Base-by-base conservation (phyloP, 2,888 invertebrate genomes). In the Mongoloraphidia duomilia region DNA sequence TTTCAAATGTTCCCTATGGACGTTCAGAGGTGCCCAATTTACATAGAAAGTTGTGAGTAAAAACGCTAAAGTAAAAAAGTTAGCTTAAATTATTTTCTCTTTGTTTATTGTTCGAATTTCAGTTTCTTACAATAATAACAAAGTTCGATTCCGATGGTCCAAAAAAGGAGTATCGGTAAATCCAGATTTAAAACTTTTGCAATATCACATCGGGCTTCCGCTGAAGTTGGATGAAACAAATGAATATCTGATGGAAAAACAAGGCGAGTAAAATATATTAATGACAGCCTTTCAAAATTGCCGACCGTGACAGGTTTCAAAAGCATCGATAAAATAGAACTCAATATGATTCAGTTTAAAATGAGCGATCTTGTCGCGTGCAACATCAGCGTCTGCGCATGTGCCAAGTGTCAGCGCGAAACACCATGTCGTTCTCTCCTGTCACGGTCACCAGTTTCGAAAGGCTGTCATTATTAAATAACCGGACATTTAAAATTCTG, bases 1-100 rank as follows among this genome's bases (percentile, higher is more conserved):
- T 88, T 88, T 63, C 83, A 84, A 63, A 76, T 85, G 46, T 89
- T 88, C 62, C 88, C 88, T 26, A 84, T 87, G 82, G 88, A 89
- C 63, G 84, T 86, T 58, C 88, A 88, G 73, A 79, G 82, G 36
- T 88, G 88, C 61, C 85, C 86, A 9, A 81, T 88, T 60, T 82
- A 82, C 58, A 82, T 89, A 53, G 87, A 88, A 66, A 89, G 88
- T 63, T 89, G 88, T 88, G 65, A 82, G 86, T 78, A 59, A 42
- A 52, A 38, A 38, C 1, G 3, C 12, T 38, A 6, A n/a, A 38
- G 8, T 13, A 38, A n/a, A 12, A 12, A 12, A 13, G 13, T 38
- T 3, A 38, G 38, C 13, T 8, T n/a, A 38, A 12, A 12, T 13
- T 38, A 38, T 13, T 6, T 38, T 13, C 8, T 13, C 8, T 13